phyloP scores from a whole-genome alignment of 2,797 vertebrate species.

The Coreius guichenoti region DNA sequence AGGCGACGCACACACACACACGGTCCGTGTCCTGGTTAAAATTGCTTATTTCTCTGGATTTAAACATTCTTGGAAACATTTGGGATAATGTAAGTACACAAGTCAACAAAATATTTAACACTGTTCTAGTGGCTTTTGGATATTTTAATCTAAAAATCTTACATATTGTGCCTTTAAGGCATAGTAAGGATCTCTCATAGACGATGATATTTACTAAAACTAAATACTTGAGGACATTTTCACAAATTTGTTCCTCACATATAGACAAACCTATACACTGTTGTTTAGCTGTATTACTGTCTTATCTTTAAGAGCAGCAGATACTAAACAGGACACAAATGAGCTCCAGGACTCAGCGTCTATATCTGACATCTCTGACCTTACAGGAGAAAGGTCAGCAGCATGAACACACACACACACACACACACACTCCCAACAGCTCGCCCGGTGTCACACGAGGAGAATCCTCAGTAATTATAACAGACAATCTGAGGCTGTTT shows the following conservation, averaged over 20 bases:
- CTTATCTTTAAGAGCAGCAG: neutral
- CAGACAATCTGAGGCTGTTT: conserved; percentile 76
- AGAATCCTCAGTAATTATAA: conserved; percentile 80
- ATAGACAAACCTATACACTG: neutral
- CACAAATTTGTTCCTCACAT: neutral
- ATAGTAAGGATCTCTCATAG: too few relatives aligned
- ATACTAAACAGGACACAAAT: neutral
- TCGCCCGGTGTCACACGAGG: conserved; percentile 63
- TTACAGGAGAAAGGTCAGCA: neutral
- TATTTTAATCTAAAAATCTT: too few relatives aligned
- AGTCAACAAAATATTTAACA: too few relatives aligned
- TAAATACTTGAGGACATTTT: neutral
- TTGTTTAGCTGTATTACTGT: neutral
- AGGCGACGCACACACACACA: too few relatives aligned
- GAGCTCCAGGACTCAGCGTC: neutral
- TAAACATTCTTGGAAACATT: too few relatives aligned
- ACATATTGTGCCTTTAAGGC: too few relatives aligned
- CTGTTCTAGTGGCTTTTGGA: too few relatives aligned
- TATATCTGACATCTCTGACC: conserved; percentile 22
- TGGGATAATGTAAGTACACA: too few relatives aligned
- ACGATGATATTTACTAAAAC: too few relatives aligned
- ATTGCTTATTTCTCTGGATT: too few relatives aligned
- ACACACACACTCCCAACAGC: neutral
- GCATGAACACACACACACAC: neutral
- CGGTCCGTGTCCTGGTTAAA: too few relatives aligned